Evolutionary conservation across 2,797 vertebrate species (phyloP).

Genomic region (Pseudochaenichthys georgianus): DNA sequence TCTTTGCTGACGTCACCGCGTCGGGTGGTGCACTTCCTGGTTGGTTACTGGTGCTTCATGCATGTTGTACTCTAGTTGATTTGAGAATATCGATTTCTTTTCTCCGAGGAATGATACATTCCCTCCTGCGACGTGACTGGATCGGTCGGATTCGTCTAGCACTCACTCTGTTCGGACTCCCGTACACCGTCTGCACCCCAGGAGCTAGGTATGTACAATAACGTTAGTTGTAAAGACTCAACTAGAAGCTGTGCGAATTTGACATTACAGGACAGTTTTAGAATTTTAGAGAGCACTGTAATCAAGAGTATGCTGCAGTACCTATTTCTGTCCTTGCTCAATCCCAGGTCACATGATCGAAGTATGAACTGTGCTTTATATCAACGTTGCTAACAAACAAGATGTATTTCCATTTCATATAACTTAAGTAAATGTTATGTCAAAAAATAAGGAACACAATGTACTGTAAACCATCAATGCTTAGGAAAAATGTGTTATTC

Average conservation of each 20-base stretch:
- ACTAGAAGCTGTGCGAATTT: background rate
- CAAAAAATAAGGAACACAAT: background rate
- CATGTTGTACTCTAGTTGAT: background rate
- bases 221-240: background rate
- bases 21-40: conserved; percentile 75
- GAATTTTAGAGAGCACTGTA: background rate
- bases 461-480: background rate
- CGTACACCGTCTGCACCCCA: conserved; percentile 30
- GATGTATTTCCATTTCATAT: background rate
- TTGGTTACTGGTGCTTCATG: conserved; percentile 42
- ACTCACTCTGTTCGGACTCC: conserved; percentile 76
- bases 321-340: background rate
- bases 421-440: background rate
- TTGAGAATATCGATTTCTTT: background rate
- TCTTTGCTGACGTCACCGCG: conserved; percentile 50
- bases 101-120: conserved; percentile 65
- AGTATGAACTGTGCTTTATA: background rate
- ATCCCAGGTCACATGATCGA: background rate
- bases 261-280: background rate
- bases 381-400: background rate
- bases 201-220: conserved; percentile 63
- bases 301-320: background rate
- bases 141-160: conserved; percentile 68
- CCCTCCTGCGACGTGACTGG: conserved; percentile 46
- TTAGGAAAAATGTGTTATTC: background rate